Base-by-base conservation (phyloP, 2,113 vertebrate species). In the Scolopax mira region DNA sequence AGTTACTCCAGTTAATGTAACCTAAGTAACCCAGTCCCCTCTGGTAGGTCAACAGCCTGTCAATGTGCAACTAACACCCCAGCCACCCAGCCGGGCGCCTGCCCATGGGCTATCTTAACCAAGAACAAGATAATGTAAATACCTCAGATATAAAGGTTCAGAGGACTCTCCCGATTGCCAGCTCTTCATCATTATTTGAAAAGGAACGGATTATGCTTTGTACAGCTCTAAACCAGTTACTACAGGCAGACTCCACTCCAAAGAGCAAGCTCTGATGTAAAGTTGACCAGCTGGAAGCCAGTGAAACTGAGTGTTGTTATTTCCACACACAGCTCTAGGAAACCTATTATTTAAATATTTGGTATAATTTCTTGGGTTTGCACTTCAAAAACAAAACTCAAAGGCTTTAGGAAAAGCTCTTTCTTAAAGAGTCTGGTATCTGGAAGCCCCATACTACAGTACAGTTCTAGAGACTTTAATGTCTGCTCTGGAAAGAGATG, bases 281-380 rank as follows among this genome's bases (percentile, higher is more conserved):
- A 73, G 48, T 62, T 71, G 70, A 61, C n/a, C 71, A 88, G 74
- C 62, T 93, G 87, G 51, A 95, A 89, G 67, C 28, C 87, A 88
- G 67, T 49, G 54, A 85, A 93, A 82, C 16, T 8, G 49, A 87
- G 37, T 4, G 0, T 10, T 11, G 35, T 42, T 81, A 57, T 33
- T 83, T 78, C 49, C 75, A 86, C 0, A 2, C 35, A 64, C 30
- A 58, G 60, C 60, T 83, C 91, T 57, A 88, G 14, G 33, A 91
- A 80, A 88, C 37, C 14, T 64, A 39, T 74, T 96, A 73, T 84
- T 93, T 71, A 82, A 91, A 93, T 61, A 90, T 57, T 92, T 75
- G 78, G 71, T 51, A 27, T 48, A 31, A 88, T 79, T 93, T 69
- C 51, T 78, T 5, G 10, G 8, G 60, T 66, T 94, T 81, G 42